Conservation (phyloP, 2,113 vertebrate genomes). For the Ia io region DNA sequence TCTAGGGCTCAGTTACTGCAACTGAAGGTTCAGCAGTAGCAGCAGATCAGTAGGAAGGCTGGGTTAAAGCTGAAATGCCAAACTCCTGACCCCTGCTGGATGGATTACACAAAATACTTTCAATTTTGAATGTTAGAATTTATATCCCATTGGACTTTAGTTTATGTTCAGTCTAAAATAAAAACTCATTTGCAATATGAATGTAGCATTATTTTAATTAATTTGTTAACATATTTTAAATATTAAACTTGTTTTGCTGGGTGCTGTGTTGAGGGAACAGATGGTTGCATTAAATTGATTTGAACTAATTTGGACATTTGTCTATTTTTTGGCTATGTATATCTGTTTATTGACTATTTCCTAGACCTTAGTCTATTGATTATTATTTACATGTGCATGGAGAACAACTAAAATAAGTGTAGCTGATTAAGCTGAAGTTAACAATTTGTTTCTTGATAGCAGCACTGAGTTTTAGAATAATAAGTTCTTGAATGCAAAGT, state of each 20-base stretch:
- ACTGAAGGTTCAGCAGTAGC: not conserved
- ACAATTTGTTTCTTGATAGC: not conserved
- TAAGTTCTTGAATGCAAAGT: not conserved
- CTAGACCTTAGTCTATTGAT: not conserved
- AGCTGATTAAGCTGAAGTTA: not conserved
- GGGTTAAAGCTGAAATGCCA: not conserved
- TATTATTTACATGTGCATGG: not conserved
- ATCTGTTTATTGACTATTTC: not conserved
- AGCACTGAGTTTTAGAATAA: not conserved
- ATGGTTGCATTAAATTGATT: slow-evolving; percentile 23
- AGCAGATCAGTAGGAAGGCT: not conserved
- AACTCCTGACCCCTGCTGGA: not conserved
- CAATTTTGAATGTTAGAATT: not conserved
- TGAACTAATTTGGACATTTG: not conserved
- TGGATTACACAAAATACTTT: not conserved
- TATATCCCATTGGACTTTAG: not conserved
- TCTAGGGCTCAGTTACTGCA: not conserved
- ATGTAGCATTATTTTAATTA: not conserved
- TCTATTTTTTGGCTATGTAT: not conserved
- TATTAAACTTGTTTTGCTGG: not conserved
- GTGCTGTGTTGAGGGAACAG: not conserved
- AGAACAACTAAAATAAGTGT: not conserved
- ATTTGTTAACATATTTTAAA: not conserved
- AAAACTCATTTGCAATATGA: not conserved
- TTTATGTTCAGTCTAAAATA: not conserved